A percentile compares a stretch with the other conserved stretches of the same genome.
Conservation (phyloP, 2,888 invertebrate genomes). For the Drosophila hamatofila region DNA sequence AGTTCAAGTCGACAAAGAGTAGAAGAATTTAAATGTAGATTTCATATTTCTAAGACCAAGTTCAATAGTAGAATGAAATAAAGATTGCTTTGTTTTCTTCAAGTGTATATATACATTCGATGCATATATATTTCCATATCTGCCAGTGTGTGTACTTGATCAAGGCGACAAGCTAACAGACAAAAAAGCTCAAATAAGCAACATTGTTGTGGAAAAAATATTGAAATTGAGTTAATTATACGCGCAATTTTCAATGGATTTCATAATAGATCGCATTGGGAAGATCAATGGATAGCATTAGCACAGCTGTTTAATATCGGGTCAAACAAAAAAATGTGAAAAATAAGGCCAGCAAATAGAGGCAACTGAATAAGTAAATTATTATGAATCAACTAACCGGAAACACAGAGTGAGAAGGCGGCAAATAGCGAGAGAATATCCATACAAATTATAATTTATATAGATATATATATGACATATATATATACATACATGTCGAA, state of each 20-base stretch:
- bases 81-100: background rate
- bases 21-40: no score
- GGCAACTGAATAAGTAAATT: slow-evolving; percentile 34
- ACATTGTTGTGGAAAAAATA: slow-evolving; percentile 11
- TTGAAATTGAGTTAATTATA: slow-evolving; percentile 32
- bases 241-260: slow-evolving; percentile 21
- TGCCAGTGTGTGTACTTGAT: background rate
- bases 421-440: slow-evolving; percentile 2
- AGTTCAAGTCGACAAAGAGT: no score
- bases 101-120: background rate
- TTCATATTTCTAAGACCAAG: background rate
- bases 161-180: slow-evolving; percentile 10
- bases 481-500: slow-evolving; percentile 3
- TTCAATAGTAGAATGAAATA: background rate
- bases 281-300: slow-evolving; percentile 46
- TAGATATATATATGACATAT: background rate
- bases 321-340: slow-evolving; percentile 5
- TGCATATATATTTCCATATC: background rate
- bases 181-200: slow-evolving; percentile 9
- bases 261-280: slow-evolving; percentile 23
- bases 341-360: slow-evolving; percentile 20
- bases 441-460: slow-evolving; percentile 4
- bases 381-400: slow-evolving; percentile 47
- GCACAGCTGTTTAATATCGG: slow-evolving; percentile 48
- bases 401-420: slow-evolving; percentile 12